Percentiles rank a stretch among this genome's conserved stretches.
These are phyloP conservation scores for Pocillopora grandis DNA, from an alignment of 92 coral and sea anemone genomes.

Conservation along the genomic window DNA sequence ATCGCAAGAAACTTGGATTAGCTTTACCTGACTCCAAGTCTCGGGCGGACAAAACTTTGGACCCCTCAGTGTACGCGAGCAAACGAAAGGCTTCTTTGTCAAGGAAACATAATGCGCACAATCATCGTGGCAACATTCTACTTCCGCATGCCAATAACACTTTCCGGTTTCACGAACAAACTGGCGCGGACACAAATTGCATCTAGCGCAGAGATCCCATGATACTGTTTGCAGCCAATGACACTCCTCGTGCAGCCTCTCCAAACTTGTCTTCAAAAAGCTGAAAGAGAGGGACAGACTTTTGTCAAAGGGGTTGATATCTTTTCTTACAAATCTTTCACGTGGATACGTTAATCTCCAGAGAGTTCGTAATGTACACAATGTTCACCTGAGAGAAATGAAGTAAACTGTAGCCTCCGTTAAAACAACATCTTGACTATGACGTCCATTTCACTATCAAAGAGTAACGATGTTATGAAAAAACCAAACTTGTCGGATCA, in stretches of 20 bases:
- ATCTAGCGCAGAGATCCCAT: conserved; percentile 1
- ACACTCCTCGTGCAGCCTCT: not conserved
- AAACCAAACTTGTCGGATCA: too few relatives aligned
- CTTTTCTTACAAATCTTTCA: not conserved
- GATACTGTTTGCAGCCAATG: not conserved
- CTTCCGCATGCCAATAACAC: not conserved
- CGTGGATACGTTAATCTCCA: too few relatives aligned
- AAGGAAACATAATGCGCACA: not conserved
- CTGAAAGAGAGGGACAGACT: not conserved
- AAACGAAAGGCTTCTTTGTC: not conserved
- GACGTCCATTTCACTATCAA: too few relatives aligned
- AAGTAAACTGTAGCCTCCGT: too few relatives aligned
- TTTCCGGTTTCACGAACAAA: not conserved
- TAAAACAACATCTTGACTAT: too few relatives aligned
- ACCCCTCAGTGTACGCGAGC: not conserved
- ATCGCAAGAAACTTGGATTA: not conserved
- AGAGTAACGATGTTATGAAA: too few relatives aligned
- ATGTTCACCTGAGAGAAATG: too few relatives aligned
- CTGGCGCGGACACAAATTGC: not conserved
- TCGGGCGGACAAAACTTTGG: not conserved
- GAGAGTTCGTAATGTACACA: too few relatives aligned
- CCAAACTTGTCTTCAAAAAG: not conserved
- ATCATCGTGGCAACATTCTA: not conserved
- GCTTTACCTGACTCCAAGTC: not conserved
- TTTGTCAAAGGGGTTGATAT: not conserved